Base-by-base conservation (phyloP, 2,797 vertebrate species). In the Aplochiton taeniatus region DNA sequence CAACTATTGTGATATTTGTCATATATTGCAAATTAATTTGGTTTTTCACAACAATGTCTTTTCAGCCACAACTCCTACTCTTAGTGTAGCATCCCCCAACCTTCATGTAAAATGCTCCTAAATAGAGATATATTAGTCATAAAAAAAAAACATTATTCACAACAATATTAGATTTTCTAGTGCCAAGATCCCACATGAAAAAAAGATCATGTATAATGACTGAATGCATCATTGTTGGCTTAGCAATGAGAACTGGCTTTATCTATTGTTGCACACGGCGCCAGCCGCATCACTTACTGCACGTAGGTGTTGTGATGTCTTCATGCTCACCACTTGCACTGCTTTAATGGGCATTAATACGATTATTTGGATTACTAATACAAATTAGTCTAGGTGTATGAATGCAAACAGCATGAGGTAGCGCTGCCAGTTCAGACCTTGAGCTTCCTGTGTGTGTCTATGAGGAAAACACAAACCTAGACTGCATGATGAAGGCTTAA, bases 301-400 rank as follows among this genome's bases (percentile, higher is more conserved):
- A 87, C 82, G 89, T 92, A 91, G 92, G 90, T 90, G 91, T 89
- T 77, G 73, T 88, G 88, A 90, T 88, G 89, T 87, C 87, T 91
- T 87, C 83, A 87, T 85, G 87, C 83, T 87, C 86, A 70, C 86
- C 89, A 83, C 88, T 90, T 73, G 70, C 83, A 81, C 86, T 73
- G 87, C 88, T 76, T 84, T 91, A 91, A 91, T 88, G 85, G 85
- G 87, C 88, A 92, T 92, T 92, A 92, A 92, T 88, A 78, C 68
- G 87, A 90, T 92, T 92, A 92, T 92, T 91, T 90, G 90, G 89
- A 89, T 88, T 89, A 79, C 85, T 87, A 90, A 90, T 90, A 90
- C 87, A 90, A 91, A 91, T 92, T 83, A 91, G 88, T 87, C 89
- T 88, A 83, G 68, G 73, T 77, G 75, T 69, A 70, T 73, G 71